These are phyloP conservation scores for Saxicola maurus DNA, from an alignment of 2,797 vertebrate species.

Conservation along the genomic window DNA sequence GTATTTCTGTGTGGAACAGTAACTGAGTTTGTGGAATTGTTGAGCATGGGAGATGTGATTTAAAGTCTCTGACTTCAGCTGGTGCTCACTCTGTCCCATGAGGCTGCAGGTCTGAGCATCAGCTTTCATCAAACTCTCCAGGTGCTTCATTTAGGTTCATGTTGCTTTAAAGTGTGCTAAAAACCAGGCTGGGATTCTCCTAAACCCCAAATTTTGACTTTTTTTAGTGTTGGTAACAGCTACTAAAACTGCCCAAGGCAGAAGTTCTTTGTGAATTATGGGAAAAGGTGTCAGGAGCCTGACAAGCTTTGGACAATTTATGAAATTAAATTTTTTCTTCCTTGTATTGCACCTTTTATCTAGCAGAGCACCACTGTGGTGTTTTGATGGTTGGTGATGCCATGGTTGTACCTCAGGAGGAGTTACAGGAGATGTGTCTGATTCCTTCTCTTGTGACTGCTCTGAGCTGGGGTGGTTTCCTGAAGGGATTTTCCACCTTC, in stretches of 20 bases:
- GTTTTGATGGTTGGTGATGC: fast-evolving
- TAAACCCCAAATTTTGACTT: background rate
- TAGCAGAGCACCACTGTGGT: background rate
- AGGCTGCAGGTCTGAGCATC: background rate
- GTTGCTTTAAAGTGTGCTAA: background rate
- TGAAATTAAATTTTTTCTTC: background rate
- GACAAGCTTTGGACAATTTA: background rate
- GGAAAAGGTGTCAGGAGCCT: background rate
- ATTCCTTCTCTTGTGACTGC: background rate
- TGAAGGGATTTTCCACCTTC: background rate
- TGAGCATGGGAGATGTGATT: fast-evolving
- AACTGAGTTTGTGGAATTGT: background rate
- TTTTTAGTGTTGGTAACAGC: background rate
- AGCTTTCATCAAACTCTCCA: background rate
- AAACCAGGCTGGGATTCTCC: background rate
- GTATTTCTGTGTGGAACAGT: background rate
- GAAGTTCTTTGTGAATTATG: background rate
- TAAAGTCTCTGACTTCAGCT: background rate
- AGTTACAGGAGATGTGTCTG: background rate
- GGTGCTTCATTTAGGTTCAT: background rate
- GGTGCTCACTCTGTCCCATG: background rate
- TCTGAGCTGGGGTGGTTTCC: background rate
- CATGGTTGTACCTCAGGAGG: background rate
- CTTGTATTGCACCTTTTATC: background rate
- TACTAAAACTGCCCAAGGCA: background rate